Conservation (phyloP, 2,113 vertebrate species). For the Prinia subflava region DNA sequence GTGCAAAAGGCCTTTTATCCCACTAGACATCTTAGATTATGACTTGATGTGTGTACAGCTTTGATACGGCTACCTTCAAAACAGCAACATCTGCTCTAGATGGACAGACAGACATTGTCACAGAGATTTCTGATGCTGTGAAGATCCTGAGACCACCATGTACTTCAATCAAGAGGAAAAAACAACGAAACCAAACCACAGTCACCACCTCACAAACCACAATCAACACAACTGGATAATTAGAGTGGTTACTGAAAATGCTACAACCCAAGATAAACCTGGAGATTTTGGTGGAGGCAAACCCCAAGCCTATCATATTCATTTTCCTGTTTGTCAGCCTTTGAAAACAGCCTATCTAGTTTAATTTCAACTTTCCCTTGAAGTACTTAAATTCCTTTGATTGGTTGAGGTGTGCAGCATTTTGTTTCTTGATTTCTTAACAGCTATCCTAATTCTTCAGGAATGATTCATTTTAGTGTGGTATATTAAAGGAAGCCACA, state of each 20-base stretch:
- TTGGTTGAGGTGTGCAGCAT: not conserved
- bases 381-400: slow-evolving; percentile 40
- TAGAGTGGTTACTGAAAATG: not conserved
- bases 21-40: not conserved
- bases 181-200: not conserved
- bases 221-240: not conserved
- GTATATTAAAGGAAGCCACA: slow-evolving; percentile 8
- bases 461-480: slow-evolving; percentile 1
- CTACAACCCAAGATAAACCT: not conserved
- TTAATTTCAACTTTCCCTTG: slow-evolving; percentile 19
- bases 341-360: not conserved
- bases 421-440: slow-evolving; percentile 49
- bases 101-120: not conserved
- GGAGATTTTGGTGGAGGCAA: not conserved
- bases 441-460: slow-evolving; percentile 26
- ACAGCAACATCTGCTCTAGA: not conserved
- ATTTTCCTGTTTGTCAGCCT: slow-evolving; percentile 12
- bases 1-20: not conserved
- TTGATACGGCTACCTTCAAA: not conserved
- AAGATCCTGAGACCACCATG: not conserved
- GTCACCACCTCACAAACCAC: not conserved
- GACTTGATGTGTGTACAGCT: not conserved
- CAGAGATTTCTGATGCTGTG: not conserved
- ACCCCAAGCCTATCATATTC: not conserved
- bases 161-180: not conserved